phyloP scores from a whole-genome alignment of 2,888 invertebrate genomes.

The Eupelmus urozonus region DNA sequence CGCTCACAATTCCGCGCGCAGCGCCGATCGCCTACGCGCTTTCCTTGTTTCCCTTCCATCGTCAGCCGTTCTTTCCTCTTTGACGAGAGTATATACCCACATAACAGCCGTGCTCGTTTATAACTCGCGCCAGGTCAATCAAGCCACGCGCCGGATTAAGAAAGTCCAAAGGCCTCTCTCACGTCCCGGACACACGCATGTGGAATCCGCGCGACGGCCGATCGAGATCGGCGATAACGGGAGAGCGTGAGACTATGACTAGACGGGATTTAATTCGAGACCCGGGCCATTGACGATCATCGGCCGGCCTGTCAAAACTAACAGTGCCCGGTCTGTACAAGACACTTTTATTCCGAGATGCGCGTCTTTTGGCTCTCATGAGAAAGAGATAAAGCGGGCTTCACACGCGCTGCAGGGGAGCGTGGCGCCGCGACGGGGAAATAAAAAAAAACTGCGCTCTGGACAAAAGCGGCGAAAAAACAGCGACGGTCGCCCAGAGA shows the following conservation, averaged over 20 bases:
- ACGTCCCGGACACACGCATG: constrained; percentile 22
- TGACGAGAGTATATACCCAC: neutral
- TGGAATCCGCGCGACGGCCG: neutral
- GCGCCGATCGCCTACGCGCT: constrained; percentile 3
- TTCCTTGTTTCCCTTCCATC: neutral
- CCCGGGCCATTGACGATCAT: no score
- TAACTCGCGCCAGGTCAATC: constrained; percentile 4
- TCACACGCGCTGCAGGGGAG: neutral
- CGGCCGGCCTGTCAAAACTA: no score
- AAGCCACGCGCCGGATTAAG: neutral
- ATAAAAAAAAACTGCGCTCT: neutral
- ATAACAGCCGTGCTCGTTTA: neutral
- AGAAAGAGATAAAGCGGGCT: neutral
- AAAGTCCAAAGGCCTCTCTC: constrained; percentile 28
- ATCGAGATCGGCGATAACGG: constrained; percentile 37
- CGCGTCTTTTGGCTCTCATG: neutral
- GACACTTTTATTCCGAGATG: no score
- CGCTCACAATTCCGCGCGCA: constrained; percentile 11
- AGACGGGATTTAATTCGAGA: constrained; percentile 40
- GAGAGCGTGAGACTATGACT: constrained; percentile 55
- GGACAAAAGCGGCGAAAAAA: neutral
- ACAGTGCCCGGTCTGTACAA: no score
- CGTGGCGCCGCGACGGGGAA: neutral
- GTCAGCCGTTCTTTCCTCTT: neutral
- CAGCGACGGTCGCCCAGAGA: constrained; percentile 27